phyloP scores from a whole-genome alignment of 2,797 vertebrate genomes.

The Cetoscarus ocellatus region DNA sequence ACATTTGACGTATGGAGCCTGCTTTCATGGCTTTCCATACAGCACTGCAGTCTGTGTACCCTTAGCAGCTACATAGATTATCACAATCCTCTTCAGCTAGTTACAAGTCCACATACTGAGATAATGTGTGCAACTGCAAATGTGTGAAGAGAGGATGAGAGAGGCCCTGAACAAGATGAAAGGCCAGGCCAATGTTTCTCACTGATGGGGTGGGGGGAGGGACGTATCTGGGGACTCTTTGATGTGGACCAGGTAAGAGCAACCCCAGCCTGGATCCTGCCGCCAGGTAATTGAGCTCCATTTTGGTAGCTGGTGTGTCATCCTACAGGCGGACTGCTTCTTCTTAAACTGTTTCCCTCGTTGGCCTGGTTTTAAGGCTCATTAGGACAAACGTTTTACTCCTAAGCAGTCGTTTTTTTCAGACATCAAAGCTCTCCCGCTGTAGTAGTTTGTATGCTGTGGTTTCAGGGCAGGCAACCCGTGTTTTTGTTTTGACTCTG shows the following conservation, averaged over 20 bases:
- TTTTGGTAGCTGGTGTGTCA: conserved; percentile 32
- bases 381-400: conserved; percentile 54
- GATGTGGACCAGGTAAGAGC: conserved; percentile 66
- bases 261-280: conserved; percentile 33
- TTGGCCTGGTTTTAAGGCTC: conserved; percentile 46
- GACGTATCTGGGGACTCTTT: conserved; percentile 52
- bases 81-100: conserved; percentile 3
- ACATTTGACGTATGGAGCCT: not conserved
- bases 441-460: conserved; percentile 35
- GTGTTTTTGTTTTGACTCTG: conserved; percentile 52
- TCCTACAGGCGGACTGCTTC: conserved; percentile 33
- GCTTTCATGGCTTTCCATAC: conserved; percentile 10
- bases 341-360: conserved; percentile 33
- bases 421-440: conserved; percentile 65
- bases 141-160: conserved; percentile 13
- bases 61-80: conserved; percentile 46
- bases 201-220: conserved; percentile 13
- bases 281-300: conserved; percentile 55
- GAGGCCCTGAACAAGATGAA: conserved; percentile 39
- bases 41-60: conserved; percentile 42
- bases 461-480: conserved; percentile 17
- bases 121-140: conserved; percentile 16
- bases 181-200: conserved; percentile 37
- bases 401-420: conserved; percentile 43
- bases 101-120: conserved; percentile 22